Conservation (phyloP, 2,797 vertebrate genomes). For the Urosaurus nigricauda region DNA sequence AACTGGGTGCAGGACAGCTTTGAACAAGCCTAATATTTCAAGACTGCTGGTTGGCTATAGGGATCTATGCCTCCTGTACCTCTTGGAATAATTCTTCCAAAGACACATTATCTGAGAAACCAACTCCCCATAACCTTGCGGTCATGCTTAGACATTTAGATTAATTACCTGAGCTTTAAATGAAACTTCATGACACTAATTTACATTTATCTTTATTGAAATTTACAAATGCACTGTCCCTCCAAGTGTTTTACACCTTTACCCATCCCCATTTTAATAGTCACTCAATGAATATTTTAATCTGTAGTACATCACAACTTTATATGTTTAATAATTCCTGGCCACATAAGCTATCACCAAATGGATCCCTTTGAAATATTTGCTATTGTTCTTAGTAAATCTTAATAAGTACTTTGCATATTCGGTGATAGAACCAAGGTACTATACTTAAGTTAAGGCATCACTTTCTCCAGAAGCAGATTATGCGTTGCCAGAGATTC, state of each 20-base stretch:
- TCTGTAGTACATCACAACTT: neutral
- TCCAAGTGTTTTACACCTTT: constrained; percentile 8
- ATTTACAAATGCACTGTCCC: neutral
- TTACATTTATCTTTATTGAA: neutral
- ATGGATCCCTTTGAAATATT: constrained; percentile 3
- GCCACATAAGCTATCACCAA: neutral
- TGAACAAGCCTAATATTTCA: neutral
- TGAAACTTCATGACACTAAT: neutral
- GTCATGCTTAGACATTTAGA: neutral
- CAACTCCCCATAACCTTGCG: neutral
- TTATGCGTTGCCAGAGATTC: neutral
- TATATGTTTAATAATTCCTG: constrained; percentile 20
- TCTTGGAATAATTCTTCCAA: neutral
- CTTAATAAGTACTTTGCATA: neutral
- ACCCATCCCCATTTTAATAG: constrained; percentile 17
- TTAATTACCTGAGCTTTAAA: neutral
- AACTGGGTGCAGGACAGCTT: too few species aligned
- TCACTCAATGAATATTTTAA: constrained; percentile 24
- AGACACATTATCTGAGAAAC: neutral
- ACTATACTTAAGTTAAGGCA: neutral
- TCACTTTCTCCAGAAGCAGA: constrained; percentile 12
- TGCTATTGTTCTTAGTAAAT: neutral
- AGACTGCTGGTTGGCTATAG: neutral
- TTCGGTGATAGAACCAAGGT: constrained; percentile 21
- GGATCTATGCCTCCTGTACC: neutral